phyloP scores from a whole-genome alignment of 2,888 invertebrate species.

The Schizotus pectinicornis region DNA sequence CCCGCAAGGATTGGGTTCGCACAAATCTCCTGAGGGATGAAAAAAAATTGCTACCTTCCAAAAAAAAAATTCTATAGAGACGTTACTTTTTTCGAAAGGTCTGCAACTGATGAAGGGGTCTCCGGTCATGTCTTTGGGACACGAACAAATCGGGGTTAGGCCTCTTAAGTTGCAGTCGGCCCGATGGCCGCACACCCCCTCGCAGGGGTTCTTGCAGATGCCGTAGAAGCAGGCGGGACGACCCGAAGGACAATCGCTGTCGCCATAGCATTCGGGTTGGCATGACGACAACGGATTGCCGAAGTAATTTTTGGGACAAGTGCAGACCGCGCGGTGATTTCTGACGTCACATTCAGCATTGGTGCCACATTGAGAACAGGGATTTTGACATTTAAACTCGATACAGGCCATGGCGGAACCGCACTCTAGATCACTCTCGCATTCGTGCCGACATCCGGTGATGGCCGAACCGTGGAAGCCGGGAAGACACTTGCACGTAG shows the following conservation, averaged over 20 bases:
- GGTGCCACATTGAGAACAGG: constrained; percentile 78
- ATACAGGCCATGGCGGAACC: constrained; percentile 73
- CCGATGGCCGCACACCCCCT: constrained; percentile 77
- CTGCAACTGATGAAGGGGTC: constrained; percentile 84
- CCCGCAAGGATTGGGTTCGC: constrained; percentile 88
- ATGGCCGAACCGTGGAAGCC: constrained; percentile 80
- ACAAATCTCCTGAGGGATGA: constrained; percentile 71
- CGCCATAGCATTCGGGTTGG: constrained; percentile 79
- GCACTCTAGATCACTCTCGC: constrained; percentile 79
- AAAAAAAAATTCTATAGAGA: no score
- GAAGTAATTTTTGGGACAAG: constrained; percentile 74
- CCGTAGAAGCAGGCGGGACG: constrained; percentile 83
- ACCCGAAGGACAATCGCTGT: constrained; percentile 78
- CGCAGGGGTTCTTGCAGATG: constrained; percentile 83
- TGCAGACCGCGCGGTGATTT: constrained; percentile 78
- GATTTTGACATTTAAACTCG: constrained; percentile 76
- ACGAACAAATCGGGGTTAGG: constrained; percentile 83
- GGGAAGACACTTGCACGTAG: constrained; percentile 79
- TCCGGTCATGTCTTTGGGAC: constrained; percentile 86
- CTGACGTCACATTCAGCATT: constrained; percentile 80
- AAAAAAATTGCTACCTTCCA: no score
- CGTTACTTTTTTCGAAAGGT: constrained; percentile 80
- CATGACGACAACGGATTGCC: constrained; percentile 81
- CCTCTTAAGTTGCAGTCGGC: constrained; percentile 82
- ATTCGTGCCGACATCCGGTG: constrained; percentile 81